phyloP scores from a whole-genome alignment of 2,113 vertebrate genomes.

The Psittacula cyanocephala region DNA sequence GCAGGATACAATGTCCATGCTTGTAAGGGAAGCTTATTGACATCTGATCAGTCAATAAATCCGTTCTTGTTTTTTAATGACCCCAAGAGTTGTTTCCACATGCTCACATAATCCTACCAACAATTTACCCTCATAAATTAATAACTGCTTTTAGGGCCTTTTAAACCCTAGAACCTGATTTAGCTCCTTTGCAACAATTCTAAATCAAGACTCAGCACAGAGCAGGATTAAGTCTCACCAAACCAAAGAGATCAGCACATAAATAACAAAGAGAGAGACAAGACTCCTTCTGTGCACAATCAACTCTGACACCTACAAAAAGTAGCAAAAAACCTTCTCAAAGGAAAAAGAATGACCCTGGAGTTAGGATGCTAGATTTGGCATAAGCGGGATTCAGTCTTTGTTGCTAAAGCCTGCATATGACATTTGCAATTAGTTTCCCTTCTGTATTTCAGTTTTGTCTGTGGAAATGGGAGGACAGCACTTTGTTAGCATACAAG shows the following conservation, averaged over 20 bases:
- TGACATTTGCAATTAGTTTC: not conserved
- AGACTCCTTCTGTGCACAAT: not conserved
- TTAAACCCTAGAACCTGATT: not conserved
- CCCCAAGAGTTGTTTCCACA: conserved; percentile 3
- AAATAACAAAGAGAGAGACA: not conserved
- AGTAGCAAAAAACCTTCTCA: not conserved
- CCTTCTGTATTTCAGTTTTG: not conserved
- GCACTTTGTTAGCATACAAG: not conserved
- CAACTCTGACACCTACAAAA: not conserved
- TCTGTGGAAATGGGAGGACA: not conserved
- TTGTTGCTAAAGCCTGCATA: not conserved
- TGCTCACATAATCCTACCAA: conserved; percentile 9
- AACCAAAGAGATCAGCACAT: not conserved
- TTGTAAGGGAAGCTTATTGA: conserved; percentile 50
- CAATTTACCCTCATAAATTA: conserved; percentile 46
- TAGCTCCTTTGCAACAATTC: not conserved
- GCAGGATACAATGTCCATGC: not conserved
- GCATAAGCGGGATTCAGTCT: not conserved
- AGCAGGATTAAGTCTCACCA: not conserved
- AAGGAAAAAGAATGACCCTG: not conserved
- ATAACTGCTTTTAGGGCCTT: not conserved
- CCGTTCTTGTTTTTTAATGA: conserved; percentile 33
- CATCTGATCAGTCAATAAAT: conserved; percentile 43
- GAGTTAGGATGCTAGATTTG: not conserved
- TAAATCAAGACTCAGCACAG: not conserved